A percentile compares a stretch with the other conserved stretches of the same genome.
These are phyloP conservation scores for Cyanocitta stelleri DNA, from an alignment of 2,113 vertebrate genomes.

Conservation along the genomic window DNA sequence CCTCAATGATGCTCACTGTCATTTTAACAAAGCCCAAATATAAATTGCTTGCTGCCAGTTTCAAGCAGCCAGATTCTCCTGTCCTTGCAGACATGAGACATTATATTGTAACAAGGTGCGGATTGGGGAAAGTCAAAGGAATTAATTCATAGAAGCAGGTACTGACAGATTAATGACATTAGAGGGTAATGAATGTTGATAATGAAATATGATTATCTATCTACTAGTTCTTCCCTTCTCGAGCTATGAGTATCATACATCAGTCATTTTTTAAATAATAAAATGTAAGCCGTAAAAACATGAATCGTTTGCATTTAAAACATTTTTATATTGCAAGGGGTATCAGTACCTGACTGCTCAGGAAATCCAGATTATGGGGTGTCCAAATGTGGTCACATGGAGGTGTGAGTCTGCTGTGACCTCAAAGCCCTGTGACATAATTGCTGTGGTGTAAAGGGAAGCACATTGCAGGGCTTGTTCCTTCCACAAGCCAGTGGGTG, in stretches of 20 bases:
- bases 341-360: neutral
- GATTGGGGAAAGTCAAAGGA: conserved; percentile 45
- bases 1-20: conserved; percentile 59
- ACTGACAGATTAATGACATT: conserved; percentile 59
- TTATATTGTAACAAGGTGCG: conserved; percentile 48
- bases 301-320: neutral
- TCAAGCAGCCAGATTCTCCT: conserved; percentile 62
- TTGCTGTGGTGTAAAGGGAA: neutral
- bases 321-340: neutral
- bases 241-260: neutral
- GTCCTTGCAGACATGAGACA: conserved; percentile 57
- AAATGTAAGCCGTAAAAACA: neutral
- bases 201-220: conserved; percentile 16
- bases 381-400: neutral
- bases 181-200: conserved; percentile 43
- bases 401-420: neutral
- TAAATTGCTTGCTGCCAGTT: conserved; percentile 69
- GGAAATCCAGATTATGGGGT: neutral
- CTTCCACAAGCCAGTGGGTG: neutral
- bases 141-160: conserved; percentile 42
- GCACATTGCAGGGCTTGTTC: neutral
- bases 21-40: conserved; percentile 70
- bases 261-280: neutral
- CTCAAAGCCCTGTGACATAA: neutral
- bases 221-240: conserved; percentile 19